phyloP scores from a whole-genome alignment of 2,113 vertebrate genomes.

The Galbula dea region DNA sequence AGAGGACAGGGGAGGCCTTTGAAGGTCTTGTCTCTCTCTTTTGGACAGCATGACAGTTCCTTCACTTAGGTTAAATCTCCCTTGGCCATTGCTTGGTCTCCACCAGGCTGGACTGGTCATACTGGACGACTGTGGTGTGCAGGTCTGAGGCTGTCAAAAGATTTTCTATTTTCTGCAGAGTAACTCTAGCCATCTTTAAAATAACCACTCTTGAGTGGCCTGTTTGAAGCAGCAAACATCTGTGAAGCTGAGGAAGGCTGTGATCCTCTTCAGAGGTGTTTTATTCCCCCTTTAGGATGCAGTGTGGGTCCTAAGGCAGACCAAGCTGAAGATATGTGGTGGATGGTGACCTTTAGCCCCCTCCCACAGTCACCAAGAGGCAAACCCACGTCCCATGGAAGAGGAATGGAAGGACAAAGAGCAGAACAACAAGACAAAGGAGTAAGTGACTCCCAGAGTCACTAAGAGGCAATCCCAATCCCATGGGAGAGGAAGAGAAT shows the following conservation, averaged over 20 bases:
- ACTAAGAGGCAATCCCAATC: background rate
- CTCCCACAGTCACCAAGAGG: background rate
- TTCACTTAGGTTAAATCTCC: background rate
- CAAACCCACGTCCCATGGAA: background rate
- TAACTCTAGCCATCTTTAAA: background rate
- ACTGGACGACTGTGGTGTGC: background rate
- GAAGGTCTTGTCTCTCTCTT: background rate
- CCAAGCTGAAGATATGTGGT: background rate
- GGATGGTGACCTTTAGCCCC: background rate
- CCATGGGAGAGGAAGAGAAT: background rate
- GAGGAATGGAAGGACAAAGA: background rate
- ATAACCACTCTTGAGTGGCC: rapidly evolving
- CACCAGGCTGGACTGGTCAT: background rate
- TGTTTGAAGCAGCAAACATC: background rate
- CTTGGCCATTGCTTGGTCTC: background rate
- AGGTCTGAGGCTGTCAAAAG: background rate
- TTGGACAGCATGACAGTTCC: background rate
- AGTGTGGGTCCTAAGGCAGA: background rate
- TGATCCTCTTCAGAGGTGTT: background rate
- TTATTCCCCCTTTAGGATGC: background rate
- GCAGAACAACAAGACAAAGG: background rate
- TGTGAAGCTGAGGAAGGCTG: background rate
- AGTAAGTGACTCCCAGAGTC: rapidly evolving
- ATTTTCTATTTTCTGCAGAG: background rate
- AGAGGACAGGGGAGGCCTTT: background rate